Evolutionary conservation across 2,797 vertebrate species (phyloP).

Genomic region (Chloroceryle inda): DNA sequence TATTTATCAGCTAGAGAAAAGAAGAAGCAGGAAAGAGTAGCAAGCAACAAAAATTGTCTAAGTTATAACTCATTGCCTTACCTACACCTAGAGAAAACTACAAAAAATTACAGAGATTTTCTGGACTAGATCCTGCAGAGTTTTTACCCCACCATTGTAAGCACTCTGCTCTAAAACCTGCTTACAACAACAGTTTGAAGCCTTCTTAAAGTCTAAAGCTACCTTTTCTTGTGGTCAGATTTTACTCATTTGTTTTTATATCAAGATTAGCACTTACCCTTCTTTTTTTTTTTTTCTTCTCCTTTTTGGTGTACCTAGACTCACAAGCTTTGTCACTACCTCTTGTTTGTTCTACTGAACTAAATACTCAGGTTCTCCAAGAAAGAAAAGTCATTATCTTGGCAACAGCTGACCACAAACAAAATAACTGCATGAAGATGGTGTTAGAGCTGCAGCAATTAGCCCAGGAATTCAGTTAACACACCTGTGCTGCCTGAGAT

Average conservation of each 20-base stretch:
- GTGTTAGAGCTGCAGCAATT: neutral
- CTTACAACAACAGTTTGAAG: neutral
- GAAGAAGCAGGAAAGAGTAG: neutral
- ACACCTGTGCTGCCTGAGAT: neutral
- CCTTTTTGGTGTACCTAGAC: rapidly evolving
- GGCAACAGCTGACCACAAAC: neutral
- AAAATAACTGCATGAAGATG: neutral
- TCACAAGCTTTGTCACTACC: neutral
- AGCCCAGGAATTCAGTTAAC: neutral
- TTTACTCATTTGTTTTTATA: neutral
- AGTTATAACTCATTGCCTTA: neutral
- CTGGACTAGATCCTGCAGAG: neutral
- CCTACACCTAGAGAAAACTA: neutral
- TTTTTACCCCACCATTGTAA: neutral
- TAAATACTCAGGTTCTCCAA: neutral
- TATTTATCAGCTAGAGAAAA: neutral
- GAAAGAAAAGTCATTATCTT: neutral
- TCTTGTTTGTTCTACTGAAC: neutral
- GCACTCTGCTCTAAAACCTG: neutral
- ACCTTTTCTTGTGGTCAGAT: neutral
- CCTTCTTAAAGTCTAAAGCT: neutral
- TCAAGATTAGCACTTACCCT: neutral
- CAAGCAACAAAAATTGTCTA: neutral
- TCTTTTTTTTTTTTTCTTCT: neutral
- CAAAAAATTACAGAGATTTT: neutral